Evolutionary conservation across 2,113 vertebrate genomes (phyloP), one percentile per base, ranked within the genome.

Genomic region (Bubo scandiacus): DNA sequence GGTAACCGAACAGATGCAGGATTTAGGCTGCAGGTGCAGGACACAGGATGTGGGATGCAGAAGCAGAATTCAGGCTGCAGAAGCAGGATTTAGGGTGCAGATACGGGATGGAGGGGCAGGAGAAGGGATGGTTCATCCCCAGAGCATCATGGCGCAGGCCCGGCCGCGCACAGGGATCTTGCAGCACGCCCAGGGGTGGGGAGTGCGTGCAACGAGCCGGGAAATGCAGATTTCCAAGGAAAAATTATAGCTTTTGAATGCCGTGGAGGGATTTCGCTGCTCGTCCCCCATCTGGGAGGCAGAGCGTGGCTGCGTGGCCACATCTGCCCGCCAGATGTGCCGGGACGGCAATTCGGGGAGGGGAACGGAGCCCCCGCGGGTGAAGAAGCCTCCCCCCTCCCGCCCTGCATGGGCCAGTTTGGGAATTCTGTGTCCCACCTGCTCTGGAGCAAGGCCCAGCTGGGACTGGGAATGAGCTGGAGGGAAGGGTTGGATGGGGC

Each of bases 251-350:
- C 43, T 86, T 29, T 86, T 3, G 32, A 63, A 42, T 14, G 22
- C 63, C 7, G 1, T 15, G 1, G 54, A 16, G 81, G 83, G 40
- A 61, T 93, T 81, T 11, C 6, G 10, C 34, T 11, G 23, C 72
- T 89, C 5, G 6, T 91, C 70, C 87, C 80, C 96, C 97, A 97
- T 98, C 94, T 98, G 98, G 92, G 96, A 83, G 92, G 96, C 98
- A 98, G 97, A 97, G 78, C 70, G 81, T 10, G 0, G 74, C 62
- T 52, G 17, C 42, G 11, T 34, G 62, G 82, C 58, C 90, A 81
- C 98, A 98, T 98, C 97, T 98, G 98, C 63, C 84, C 0, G 6
- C 97, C 98, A 98, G 97, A 98, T 98, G 98, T 94, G 65, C 21
- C 1, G 12, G 91, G 78, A 5, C 4, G 0, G 30, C 6, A 12